phyloP scores from a whole-genome alignment of 2,888 invertebrate species.

The Mimas tiliae region DNA sequence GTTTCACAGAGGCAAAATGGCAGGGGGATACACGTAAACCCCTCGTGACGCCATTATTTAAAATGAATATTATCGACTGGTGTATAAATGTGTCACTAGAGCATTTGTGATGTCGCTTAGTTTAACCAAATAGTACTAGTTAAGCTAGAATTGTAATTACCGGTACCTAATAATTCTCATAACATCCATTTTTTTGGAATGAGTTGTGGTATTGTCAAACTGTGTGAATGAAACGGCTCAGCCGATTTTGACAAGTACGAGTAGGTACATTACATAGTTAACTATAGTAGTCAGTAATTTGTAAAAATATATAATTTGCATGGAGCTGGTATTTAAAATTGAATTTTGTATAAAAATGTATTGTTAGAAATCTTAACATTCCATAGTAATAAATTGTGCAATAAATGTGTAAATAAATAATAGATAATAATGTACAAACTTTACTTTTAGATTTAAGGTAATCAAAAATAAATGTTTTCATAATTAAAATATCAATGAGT shows the following conservation, averaged over 20 bases:
- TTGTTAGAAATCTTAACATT: conserved; percentile 65
- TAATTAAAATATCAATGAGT: neutral
- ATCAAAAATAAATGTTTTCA: neutral
- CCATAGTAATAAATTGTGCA: conserved; percentile 64
- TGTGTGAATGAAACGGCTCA: conserved; percentile 5
- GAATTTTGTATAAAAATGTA: conserved; percentile 26
- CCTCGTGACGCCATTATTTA: conserved; percentile 63
- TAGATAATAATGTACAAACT: conserved; percentile 30
- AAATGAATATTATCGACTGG: conserved; percentile 31
- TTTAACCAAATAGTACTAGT: conserved; percentile 66
- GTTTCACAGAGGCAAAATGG: conserved; percentile 72
- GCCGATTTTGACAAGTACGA: conserved; percentile 8
- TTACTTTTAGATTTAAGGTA: neutral
- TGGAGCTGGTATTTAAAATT: conserved; percentile 28
- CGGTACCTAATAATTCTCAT: conserved; percentile 66
- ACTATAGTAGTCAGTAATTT: conserved; percentile 10
- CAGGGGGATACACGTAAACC: conserved; percentile 53
- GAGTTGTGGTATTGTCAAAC: neutral
- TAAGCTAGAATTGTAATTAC: conserved; percentile 47
- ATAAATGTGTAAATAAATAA: conserved; percentile 36
- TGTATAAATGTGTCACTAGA: conserved; percentile 53
- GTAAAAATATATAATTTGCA: conserved; percentile 27
- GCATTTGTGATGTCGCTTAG: conserved; percentile 78
- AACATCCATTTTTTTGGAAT: conserved; percentile 24
- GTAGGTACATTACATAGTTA: conserved; percentile 1